Percentiles rank a stretch among this genome's conserved stretches.
These are phyloP conservation scores for Butastur rufipennis DNA, from an alignment of 2,113 vertebrate genomes.

Conservation along the genomic window DNA sequence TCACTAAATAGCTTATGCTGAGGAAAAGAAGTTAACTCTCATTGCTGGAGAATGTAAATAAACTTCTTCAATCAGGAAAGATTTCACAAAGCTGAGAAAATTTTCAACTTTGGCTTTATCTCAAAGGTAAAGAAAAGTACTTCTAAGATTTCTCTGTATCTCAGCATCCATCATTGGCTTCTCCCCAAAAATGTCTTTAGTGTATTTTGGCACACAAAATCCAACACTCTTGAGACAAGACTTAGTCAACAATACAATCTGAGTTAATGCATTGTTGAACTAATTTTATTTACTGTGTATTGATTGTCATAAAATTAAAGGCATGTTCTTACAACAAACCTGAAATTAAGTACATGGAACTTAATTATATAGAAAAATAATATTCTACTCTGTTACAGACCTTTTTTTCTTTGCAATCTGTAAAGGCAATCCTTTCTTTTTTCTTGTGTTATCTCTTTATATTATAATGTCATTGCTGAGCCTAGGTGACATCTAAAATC, in stretches of 20 bases:
- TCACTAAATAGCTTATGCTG: not conserved
- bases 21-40: not conserved
- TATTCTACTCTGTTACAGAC: not conserved
- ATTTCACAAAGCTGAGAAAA: not conserved
- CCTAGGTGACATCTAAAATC: not conserved
- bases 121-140: not conserved
- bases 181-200: not conserved
- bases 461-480: not conserved
- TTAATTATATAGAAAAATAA: not conserved
- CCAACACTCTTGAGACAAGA: not conserved
- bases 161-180: not conserved
- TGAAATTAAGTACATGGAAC: not conserved
- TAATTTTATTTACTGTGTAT: not conserved
- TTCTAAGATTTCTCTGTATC: not conserved
- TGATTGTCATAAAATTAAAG: not conserved
- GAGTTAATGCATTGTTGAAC: not conserved
- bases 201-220: not conserved
- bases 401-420: not conserved
- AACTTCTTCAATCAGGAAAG: not conserved
- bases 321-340: not conserved
- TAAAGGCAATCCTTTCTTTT: not conserved
- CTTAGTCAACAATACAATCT: not conserved
- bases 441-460: not conserved
- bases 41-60: not conserved
- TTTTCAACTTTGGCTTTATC: not conserved